Conservation (phyloP, 2,113 vertebrate species). For the Hippocampus barbouri region DNA sequence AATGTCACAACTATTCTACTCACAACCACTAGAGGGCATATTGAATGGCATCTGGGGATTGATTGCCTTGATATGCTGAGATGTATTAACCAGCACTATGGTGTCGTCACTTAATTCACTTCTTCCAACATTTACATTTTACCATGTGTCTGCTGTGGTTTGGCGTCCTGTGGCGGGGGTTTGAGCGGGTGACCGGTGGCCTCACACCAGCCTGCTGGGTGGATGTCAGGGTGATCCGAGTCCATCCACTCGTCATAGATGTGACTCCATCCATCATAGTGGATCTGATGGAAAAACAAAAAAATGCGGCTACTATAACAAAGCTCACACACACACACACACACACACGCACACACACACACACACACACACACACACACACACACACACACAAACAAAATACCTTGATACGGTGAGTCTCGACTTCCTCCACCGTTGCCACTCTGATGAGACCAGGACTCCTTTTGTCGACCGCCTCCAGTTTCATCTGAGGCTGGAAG, state of each 20-base stretch:
- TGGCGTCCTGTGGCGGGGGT: conserved; percentile 79
- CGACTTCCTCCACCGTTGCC: conserved; percentile 88
- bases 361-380: not conserved
- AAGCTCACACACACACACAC: not conserved
- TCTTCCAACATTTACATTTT: not conserved
- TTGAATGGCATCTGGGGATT: no score
- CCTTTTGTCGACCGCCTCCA: conserved; percentile 92
- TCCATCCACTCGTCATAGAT: conserved; percentile 97
- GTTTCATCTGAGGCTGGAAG: conserved; percentile 92
- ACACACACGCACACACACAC: not conserved
- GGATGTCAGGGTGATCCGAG: conserved; percentile 90
- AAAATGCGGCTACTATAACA: not conserved
- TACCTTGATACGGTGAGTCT: conserved; percentile 94
- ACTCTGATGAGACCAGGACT: conserved; percentile 89
- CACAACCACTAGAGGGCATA: not conserved
- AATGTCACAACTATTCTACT: no score
- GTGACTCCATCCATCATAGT: conserved; percentile 95
- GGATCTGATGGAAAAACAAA: conserved; percentile 73
- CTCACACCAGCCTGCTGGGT: conserved; percentile 93
- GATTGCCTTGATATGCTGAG: not conserved
- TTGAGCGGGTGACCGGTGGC: conserved; percentile 87
- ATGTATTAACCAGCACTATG: not conserved
- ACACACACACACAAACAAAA: not conserved
- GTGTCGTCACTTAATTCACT: not conserved
- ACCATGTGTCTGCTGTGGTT: conserved; percentile 61